phyloP scores from a whole-genome alignment of 1,140 invertebrate species.

The Listronotus oregonensis region DNA sequence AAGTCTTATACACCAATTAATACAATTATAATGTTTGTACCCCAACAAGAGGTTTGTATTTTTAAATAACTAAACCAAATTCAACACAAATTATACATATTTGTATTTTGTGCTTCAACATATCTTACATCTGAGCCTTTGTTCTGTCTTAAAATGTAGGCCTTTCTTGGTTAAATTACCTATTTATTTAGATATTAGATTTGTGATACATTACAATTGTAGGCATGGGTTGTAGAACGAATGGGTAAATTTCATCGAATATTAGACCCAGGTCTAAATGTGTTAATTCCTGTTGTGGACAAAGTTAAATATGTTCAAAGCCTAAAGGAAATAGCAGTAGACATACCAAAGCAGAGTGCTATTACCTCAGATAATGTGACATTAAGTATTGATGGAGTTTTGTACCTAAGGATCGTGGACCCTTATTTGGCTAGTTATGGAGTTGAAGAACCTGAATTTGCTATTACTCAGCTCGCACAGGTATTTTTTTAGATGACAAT shows the following conservation, averaged over 20 bases:
- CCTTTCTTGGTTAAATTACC: too few relatives aligned
- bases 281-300: constrained; percentile 92
- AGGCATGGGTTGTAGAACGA: constrained; percentile 98
- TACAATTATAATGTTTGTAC: constrained; percentile 96
- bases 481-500: background rate
- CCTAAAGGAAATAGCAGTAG: constrained; percentile 98
- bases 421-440: constrained; percentile 96
- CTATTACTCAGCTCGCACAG: constrained; percentile 97
- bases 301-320: constrained; percentile 97
- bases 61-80: too few relatives aligned
- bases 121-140: too few relatives aligned
- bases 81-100: too few relatives aligned
- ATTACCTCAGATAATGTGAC: constrained; percentile 98
- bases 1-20: constrained; percentile 82
- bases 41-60: constrained; percentile 88
- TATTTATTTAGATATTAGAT: too few relatives aligned
- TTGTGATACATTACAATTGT: constrained; percentile 52
- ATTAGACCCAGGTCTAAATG: constrained; percentile 92
- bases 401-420: constrained; percentile 93
- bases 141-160: too few relatives aligned
- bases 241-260: constrained; percentile 97
- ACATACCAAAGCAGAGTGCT: constrained; percentile 98
- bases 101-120: too few relatives aligned
- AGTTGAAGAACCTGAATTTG: constrained; percentile 99
- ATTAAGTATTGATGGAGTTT: constrained; percentile 94